phyloP scores from a whole-genome alignment of 2,797 vertebrate genomes.

The Dendrocincla tyrannina region DNA sequence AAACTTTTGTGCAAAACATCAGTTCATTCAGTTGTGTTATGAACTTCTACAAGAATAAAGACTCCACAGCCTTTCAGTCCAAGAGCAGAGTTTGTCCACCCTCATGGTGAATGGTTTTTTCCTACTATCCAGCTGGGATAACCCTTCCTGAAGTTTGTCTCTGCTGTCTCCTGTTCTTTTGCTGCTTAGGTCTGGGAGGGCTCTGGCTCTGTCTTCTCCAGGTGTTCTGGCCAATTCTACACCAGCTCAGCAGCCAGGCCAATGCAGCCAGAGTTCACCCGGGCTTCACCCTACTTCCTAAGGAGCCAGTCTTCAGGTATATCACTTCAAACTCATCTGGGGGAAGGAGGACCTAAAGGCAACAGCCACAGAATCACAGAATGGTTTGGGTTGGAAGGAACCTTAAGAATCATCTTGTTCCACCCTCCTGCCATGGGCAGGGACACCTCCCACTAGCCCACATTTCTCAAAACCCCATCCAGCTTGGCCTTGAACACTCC shows the following conservation, averaged over 20 bases:
- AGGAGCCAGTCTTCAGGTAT: background rate
- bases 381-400: background rate
- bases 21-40: rapidly evolving
- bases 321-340: background rate
- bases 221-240: background rate
- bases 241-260: background rate
- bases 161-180: background rate
- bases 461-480: background rate
- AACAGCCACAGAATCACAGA: background rate
- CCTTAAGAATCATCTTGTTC: background rate
- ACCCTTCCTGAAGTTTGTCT: background rate
- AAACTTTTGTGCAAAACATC: background rate
- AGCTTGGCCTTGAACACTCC: background rate
- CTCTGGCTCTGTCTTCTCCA: background rate
- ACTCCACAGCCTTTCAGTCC: background rate
- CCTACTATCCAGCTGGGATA: rapidly evolving
- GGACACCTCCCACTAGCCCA: background rate
- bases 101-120: background rate
- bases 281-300: background rate
- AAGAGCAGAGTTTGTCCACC: background rate
- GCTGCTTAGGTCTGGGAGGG: background rate
- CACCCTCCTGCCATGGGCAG: background rate
- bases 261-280: background rate
- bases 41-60: background rate
- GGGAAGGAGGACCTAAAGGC: background rate